Conservation (phyloP, 2,888 invertebrate genomes). For the Dermolepida albohirtum region DNA sequence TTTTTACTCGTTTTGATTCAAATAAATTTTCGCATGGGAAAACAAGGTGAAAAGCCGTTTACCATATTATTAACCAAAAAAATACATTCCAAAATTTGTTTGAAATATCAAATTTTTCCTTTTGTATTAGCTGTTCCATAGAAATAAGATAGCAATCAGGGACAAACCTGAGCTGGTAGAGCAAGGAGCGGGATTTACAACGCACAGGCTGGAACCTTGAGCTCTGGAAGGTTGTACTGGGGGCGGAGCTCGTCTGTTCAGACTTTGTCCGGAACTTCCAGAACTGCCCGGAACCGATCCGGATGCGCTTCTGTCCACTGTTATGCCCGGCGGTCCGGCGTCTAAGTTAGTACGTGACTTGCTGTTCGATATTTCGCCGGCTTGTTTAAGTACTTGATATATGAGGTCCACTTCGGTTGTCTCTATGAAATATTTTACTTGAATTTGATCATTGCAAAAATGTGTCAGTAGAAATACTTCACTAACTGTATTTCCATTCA, state of each 20-base stretch:
- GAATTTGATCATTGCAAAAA: constrained; percentile 28
- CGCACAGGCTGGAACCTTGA: constrained; percentile 69
- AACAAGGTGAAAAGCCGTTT: no score
- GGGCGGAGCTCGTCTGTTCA: constrained; percentile 65
- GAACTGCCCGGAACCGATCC: constrained; percentile 61
- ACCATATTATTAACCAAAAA: no score
- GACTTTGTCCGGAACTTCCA: constrained; percentile 68
- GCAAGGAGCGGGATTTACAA: constrained; percentile 73
- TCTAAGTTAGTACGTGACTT: constrained; percentile 60
- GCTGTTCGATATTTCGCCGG: constrained; percentile 83
- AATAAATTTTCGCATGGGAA: no score
- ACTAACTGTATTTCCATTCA: no score
- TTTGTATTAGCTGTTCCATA: constrained; percentile 33
- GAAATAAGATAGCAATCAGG: constrained; percentile 28
- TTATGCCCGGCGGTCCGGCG: constrained; percentile 64
- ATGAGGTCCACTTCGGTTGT: constrained; percentile 85
- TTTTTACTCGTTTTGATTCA: no score
- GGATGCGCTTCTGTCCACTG: constrained; percentile 57
- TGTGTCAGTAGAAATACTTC: no score
- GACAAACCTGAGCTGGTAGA: constrained; percentile 79
- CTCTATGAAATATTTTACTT: constrained; percentile 37
- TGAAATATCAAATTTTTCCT: background rate
- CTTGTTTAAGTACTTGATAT: constrained; percentile 95
- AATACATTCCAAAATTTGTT: no score
- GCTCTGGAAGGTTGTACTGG: constrained; percentile 64